Conservation (phyloP, 2,888 invertebrate genomes). For the Chaetogeoica ovagalla region DNA sequence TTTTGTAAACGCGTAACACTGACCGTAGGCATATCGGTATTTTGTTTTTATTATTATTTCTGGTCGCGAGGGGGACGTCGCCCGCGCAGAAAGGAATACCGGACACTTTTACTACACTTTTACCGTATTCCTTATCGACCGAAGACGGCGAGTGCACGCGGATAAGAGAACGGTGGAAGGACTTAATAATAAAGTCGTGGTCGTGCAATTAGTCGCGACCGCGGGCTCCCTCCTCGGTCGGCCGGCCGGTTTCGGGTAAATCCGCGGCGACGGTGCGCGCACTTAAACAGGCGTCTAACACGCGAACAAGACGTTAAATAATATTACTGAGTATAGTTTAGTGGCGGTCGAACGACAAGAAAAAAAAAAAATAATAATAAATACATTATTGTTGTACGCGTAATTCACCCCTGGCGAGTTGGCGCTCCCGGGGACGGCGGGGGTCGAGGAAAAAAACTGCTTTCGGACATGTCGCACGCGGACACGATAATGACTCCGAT, state of each 20-base stretch:
- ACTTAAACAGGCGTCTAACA: conserved; percentile 44
- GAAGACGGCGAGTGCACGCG: too few relatives aligned
- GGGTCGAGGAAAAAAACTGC: conserved; percentile 21
- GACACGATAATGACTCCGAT: not conserved
- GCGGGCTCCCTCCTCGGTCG: not conserved
- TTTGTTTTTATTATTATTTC: not conserved
- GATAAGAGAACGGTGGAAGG: not conserved
- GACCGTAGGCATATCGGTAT: not conserved
- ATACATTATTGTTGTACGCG: too few relatives aligned
- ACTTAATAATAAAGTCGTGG: conserved; percentile 50
- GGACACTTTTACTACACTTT: conserved; percentile 35
- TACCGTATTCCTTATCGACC: conserved; percentile 5
- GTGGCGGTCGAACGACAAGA: too few relatives aligned
- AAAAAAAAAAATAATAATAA: too few relatives aligned
- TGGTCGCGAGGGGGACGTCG: too few relatives aligned
- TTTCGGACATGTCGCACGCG: conserved; percentile 33
- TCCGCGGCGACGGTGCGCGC: not conserved
- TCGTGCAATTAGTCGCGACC: not conserved
- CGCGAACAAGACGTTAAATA: conserved; percentile 48
- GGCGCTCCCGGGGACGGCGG: too few relatives aligned
- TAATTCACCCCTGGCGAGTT: not conserved
- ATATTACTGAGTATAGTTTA: not conserved
- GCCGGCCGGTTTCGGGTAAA: too few relatives aligned
- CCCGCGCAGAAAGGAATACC: not conserved
- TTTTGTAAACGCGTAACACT: not conserved